These are phyloP conservation scores for Oligia latruncula DNA, from an alignment of 2,888 invertebrate genomes.

Conservation along the genomic window DNA sequence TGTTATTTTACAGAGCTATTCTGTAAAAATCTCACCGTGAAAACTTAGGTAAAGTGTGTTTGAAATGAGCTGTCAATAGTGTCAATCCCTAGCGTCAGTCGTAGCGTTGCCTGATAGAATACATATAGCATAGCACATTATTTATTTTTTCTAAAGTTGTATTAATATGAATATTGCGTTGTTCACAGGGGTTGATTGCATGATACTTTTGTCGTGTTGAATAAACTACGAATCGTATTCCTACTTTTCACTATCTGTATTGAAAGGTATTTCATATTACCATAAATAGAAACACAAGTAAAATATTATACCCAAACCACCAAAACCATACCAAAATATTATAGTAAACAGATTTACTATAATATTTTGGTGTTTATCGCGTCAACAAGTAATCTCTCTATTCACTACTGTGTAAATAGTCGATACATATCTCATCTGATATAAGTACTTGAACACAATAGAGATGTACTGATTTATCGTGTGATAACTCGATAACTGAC, in stretches of 20 bases:
- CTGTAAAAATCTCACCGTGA: too few species aligned
- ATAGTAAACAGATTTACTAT: not conserved
- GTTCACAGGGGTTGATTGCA: not conserved
- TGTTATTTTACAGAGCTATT: too few species aligned
- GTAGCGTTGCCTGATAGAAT: not conserved
- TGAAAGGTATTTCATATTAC: too few species aligned
- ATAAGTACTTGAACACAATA: slow-evolving; percentile 14
- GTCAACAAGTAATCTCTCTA: slow-evolving; percentile 17
- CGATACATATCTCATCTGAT: slow-evolving; percentile 43
- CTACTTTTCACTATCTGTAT: not conserved
- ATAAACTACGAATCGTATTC: not conserved
- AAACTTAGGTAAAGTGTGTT: too few species aligned
- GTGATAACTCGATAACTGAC: slow-evolving; percentile 46
- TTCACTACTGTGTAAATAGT: slow-evolving; percentile 23
- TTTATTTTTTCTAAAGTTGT: not conserved
- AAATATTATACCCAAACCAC: too few species aligned
- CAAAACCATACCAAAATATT: too few species aligned
- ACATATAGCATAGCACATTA: not conserved
- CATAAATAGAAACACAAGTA: too few species aligned
- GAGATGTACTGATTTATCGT: slow-evolving; percentile 37
- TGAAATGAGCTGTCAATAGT: too few species aligned
- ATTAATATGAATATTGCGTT: not conserved
- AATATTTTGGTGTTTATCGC: slow-evolving; percentile 15
- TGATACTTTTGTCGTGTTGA: not conserved
- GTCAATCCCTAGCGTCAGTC: too few species aligned